phyloP scores from a whole-genome alignment of 2,113 vertebrate genomes.

The Oxyura jamaicensis region DNA sequence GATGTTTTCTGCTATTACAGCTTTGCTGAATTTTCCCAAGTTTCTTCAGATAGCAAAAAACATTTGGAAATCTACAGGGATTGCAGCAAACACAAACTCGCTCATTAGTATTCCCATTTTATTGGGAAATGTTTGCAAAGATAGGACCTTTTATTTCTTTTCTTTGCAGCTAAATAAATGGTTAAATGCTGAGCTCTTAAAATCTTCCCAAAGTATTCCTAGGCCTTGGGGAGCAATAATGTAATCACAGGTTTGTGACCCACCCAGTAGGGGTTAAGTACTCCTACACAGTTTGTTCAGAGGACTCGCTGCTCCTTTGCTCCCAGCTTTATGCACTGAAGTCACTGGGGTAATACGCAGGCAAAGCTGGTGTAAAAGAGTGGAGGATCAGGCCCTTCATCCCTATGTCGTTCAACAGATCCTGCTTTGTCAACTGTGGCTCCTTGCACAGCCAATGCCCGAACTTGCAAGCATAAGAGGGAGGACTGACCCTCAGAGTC shows the following conservation, averaged over 20 bases:
- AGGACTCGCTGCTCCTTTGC: conserved; percentile 40
- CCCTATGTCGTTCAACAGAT: background rate
- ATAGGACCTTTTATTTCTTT: background rate
- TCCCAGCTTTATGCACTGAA: conserved; percentile 28
- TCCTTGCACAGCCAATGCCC: conserved; percentile 36
- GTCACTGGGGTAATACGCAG: background rate
- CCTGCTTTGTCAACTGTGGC: conserved; percentile 34
- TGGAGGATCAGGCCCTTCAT: conserved; percentile 13
- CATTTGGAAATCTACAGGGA: accelerated
- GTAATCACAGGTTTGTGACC: conserved; percentile 37
- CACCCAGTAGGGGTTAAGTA: conserved; percentile 8
- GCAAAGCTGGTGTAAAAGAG: background rate
- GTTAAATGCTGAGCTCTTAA: background rate
- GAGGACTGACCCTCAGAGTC: conserved; percentile 65
- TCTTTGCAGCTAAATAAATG: background rate
- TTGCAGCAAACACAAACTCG: background rate
- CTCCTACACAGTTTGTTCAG: background rate
- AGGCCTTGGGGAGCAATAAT: background rate
- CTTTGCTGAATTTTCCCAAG: background rate
- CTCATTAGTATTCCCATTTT: background rate
- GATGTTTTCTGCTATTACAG: background rate
- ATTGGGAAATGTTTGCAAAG: background rate
- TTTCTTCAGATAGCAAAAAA: background rate
- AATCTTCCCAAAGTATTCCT: conserved; percentile 1
- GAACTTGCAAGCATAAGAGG: conserved; percentile 35